phyloP scores from a whole-genome alignment of 2,113 vertebrate genomes.

The Rousettus leschenaultii region DNA sequence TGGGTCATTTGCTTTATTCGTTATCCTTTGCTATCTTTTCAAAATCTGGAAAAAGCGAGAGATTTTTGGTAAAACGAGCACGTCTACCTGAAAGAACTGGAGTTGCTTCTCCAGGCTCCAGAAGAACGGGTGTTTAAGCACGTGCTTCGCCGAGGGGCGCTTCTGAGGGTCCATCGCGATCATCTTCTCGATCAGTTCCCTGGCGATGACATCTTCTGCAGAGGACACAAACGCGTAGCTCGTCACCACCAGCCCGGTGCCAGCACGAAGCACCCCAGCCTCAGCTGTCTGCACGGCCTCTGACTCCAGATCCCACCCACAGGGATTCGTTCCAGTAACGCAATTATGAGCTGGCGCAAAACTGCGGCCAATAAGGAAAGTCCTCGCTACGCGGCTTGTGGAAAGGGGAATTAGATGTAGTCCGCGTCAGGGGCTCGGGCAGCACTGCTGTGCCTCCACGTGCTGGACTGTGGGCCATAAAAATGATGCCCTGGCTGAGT shows the following conservation, averaged over 20 bases:
- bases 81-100: slow-evolving; percentile 96
- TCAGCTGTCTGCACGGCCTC: not conserved
- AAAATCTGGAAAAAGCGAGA: not conserved
- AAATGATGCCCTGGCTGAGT: not conserved
- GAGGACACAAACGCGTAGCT: not conserved
- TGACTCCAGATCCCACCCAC: not conserved
- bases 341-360: not conserved
- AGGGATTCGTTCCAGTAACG: not conserved
- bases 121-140: slow-evolving; percentile 97
- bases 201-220: slow-evolving; percentile 91
- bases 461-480: not conserved
- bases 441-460: accelerated
- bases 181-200: slow-evolving; percentile 94
- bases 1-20: not conserved
- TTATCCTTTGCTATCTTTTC: not conserved
- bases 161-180: slow-evolving; percentile 91
- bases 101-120: slow-evolving; percentile 97
- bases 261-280: not conserved
- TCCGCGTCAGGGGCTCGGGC: accelerated
- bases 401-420: not conserved
- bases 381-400: accelerated
- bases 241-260: not conserved
- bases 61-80: not conserved
- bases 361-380: not conserved
- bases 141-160: slow-evolving; percentile 90